A percentile compares a stretch with the other conserved stretches of the same genome.
Conservation (phyloP, 2,797 vertebrate species). For the Phylloscopus collybita region DNA sequence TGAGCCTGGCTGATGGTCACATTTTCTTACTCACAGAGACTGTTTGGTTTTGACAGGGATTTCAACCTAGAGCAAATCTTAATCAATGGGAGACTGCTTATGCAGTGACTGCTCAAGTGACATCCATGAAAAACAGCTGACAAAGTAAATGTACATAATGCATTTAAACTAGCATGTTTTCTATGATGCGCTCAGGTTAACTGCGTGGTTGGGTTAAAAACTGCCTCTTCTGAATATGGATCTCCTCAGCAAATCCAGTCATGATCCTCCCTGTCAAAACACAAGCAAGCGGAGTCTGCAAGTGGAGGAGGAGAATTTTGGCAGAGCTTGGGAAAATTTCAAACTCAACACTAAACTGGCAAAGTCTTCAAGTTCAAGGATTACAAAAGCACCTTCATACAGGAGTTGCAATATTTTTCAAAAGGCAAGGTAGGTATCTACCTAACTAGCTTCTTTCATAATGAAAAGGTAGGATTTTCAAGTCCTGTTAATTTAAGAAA, state of each 20-base stretch:
- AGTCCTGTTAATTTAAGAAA: background rate
- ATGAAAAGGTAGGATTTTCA: background rate
- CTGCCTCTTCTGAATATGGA: background rate
- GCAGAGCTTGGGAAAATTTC: background rate
- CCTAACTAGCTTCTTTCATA: background rate
- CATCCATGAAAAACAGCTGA: slow-evolving; percentile 10
- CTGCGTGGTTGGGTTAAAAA: background rate
- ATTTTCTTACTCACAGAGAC: background rate
- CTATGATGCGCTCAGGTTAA: background rate
- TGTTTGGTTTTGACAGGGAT: background rate
- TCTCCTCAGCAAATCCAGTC: slow-evolving; percentile 13
- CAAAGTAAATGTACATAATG: slow-evolving; percentile 11
- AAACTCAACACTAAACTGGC: background rate
- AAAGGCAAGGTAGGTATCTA: background rate
- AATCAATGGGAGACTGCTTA: background rate
- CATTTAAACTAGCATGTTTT: background rate
- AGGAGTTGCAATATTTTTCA: background rate
- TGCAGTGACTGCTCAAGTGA: background rate
- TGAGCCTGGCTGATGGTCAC: background rate
- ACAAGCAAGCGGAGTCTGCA: background rate
- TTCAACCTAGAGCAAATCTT: background rate
- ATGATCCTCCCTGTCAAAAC: slow-evolving; percentile 18
- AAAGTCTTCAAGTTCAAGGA: background rate
- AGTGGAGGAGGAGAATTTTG: slow-evolving; percentile 23
- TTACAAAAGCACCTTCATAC: background rate